Evolutionary conservation across 2,113 vertebrate genomes (phyloP).

Genomic region (Actenoides lindsayi): DNA sequence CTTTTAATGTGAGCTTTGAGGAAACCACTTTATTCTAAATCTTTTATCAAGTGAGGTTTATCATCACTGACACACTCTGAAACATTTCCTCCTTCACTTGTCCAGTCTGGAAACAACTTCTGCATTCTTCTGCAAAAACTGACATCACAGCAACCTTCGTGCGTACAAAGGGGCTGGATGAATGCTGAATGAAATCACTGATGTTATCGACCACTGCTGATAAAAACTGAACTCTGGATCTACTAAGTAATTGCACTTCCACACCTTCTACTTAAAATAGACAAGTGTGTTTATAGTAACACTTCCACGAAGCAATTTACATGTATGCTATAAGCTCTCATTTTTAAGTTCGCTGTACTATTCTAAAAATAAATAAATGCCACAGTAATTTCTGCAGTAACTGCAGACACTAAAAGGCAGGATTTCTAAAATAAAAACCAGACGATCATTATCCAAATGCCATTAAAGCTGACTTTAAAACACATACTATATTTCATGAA

Average conservation of each 20-base stretch:
- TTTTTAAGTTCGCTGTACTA: neutral
- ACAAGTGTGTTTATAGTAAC: neutral
- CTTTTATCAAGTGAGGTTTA: neutral
- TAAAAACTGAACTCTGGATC: slow-evolving; percentile 21
- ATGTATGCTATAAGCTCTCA: neutral
- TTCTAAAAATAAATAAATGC: neutral
- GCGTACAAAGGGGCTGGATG: neutral
- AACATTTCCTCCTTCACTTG: neutral
- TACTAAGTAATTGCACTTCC: neutral
- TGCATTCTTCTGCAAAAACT: neutral
- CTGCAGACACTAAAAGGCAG: neutral
- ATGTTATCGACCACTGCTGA: neutral
- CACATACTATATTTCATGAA: neutral
- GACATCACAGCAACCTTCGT: neutral
- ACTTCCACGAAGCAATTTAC: neutral
- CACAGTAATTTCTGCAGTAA: neutral
- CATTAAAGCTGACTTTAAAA: neutral
- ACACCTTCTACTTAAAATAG: neutral
- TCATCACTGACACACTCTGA: neutral
- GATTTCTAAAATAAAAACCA: neutral
- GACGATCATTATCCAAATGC: neutral
- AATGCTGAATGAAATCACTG: neutral
- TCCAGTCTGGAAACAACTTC: neutral
- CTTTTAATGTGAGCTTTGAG: neutral
- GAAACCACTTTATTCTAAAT: neutral